These are phyloP conservation scores for Rhinichthys klamathensis DNA, from an alignment of 2,113 vertebrate genomes.

Conservation along the genomic window DNA sequence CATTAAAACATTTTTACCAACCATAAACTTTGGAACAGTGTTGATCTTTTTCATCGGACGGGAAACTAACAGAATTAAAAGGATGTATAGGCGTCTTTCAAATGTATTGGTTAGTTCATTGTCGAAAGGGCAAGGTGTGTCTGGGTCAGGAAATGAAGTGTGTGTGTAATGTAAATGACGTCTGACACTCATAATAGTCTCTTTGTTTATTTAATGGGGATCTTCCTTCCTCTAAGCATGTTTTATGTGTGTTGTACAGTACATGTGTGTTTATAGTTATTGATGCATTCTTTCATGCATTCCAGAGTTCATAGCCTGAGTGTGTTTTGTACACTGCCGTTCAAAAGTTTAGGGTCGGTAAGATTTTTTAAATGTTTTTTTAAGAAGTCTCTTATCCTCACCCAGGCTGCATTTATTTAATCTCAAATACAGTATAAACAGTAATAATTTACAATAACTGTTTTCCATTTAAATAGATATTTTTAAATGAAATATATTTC, in stretches of 20 bases:
- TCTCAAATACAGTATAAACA: too few relatives aligned
- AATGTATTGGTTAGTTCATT: conserved; percentile 9
- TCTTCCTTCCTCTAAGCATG: conserved; percentile 43
- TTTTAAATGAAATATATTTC: too few relatives aligned
- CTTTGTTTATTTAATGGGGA: conserved; percentile 9
- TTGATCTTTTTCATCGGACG: neutral
- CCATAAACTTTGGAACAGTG: neutral
- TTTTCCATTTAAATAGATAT: too few relatives aligned
- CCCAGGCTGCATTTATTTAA: too few relatives aligned
- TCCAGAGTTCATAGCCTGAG: neutral
- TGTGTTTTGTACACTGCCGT: neutral
- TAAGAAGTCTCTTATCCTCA: too few relatives aligned
- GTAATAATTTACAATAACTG: too few relatives aligned
- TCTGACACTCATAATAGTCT: conserved; percentile 23
- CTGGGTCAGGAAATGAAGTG: neutral
- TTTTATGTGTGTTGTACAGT: neutral
- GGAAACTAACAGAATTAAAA: neutral
- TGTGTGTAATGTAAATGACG: conserved; percentile 3
- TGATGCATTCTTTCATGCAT: neutral
- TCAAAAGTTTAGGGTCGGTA: too few relatives aligned
- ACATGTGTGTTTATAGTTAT: neutral
- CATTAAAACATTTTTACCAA: too few relatives aligned
- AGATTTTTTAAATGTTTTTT: too few relatives aligned
- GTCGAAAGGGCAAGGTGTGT: neutral
- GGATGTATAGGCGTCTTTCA: conserved; percentile 6